Evolutionary conservation across 2,888 invertebrate genomes (phyloP), one percentile per base, ranked within the genome.

Genomic region (Orchesella flavescens): DNA sequence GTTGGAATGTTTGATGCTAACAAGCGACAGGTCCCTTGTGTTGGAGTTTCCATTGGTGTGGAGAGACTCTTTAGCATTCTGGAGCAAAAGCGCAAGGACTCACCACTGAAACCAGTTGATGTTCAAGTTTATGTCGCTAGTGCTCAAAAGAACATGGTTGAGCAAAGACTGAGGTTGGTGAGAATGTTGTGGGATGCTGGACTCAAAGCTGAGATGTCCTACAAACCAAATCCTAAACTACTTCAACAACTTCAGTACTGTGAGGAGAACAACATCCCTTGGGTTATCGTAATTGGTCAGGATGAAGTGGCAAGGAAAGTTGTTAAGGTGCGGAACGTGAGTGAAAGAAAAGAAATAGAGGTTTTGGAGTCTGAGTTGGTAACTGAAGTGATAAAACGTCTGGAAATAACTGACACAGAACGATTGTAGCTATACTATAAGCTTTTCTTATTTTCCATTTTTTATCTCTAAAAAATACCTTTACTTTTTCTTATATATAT

Each of bases 1-100:
- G 99, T 99, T 0, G 97, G 97, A 15, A 98, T 99, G 97, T 99
- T 99, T 89, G 97, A 98, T 90, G 91, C 95, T 0, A 97, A 97
- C 89, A 93, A 95, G 88, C 95, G 95, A 89, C 94, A 94, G 93
- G 89, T 96, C 0, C 99, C 99, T 0, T 99, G 99, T 90, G 98
- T 99, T 9, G 99, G 99, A 0, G 95, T 99, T 24, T 98, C 98
- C 72, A 94, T 99, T 81, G 99, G 99, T 0, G 96, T 99, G 15
- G 99, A 99, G 90, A 93, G 99, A 19, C 93, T 99, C 87, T 99
- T 99, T 91, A 95, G 98, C 0, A 96, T 99, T 19, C 91, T 99
- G 86, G 99, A 99, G 90, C 93, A 94, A 7, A 34, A 34, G 89
- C 93, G 93, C 0, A 91, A 92, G 3, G 93, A 94, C 4, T 90